Evolutionary conservation across 1,140 invertebrate genomes (phyloP).

Genomic region (Apis mellifera): Amel_HAv3.1 CM009931.2:20914501-20915000

Average conservation of each 20-base stretch:
- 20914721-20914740: too few relatives aligned
- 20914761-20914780: background rate
- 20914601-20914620: background rate
- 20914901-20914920: background rate
- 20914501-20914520: constrained; percentile 52
- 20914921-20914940: constrained; percentile 8
- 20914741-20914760: background rate
- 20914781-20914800: background rate
- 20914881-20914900: background rate
- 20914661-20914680: background rate
- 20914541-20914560: constrained; percentile 20
- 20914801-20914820: background rate
- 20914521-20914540: constrained; percentile 39
- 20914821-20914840: background rate
- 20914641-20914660: background rate
- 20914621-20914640: background rate
- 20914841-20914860: background rate
- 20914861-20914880: background rate
- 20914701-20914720: background rate
- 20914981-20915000: constrained; percentile 25
- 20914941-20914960: constrained; percentile 57
- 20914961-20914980: constrained; percentile 33
- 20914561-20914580: background rate
- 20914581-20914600: background rate
- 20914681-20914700: background rate